These are phyloP conservation scores for Laothoe populi DNA, from an alignment of 2,888 invertebrate genomes.

Conservation along the genomic window DNA sequence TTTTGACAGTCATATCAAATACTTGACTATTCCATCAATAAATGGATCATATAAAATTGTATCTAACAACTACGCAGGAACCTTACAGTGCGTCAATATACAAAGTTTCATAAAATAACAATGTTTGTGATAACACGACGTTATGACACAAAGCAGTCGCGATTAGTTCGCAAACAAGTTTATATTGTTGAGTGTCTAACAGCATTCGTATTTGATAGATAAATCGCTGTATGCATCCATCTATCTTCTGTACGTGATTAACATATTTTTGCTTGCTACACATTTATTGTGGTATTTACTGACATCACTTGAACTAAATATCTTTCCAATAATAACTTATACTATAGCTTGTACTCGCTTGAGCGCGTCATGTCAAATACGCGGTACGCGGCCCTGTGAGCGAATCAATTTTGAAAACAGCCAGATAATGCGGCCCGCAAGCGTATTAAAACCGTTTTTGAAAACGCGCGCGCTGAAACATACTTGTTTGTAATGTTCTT, in stretches of 20 bases:
- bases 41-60: background rate
- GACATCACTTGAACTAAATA: background rate
- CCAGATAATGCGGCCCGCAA: too few species aligned
- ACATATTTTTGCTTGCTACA: background rate
- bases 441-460: too few species aligned
- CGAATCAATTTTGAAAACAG: too few species aligned
- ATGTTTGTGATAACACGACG: conserved; percentile 9
- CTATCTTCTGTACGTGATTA: background rate
- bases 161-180: background rate
- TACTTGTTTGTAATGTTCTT: too few species aligned
- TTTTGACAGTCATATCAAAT: too few species aligned
- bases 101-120: conserved; percentile 1
- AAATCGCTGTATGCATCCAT: background rate
- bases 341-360: background rate
- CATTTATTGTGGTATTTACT: background rate
- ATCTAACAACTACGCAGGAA: background rate
- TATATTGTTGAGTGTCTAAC: conserved; percentile 4
- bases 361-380: too few species aligned
- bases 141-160: conserved; percentile 12
- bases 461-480: too few species aligned
- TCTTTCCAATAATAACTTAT: background rate
- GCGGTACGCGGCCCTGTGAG: too few species aligned
- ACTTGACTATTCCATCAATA: too few species aligned
- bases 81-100: background rate
- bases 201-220: background rate